These are phyloP conservation scores for Chloebia gouldiae DNA, from an alignment of 2,113 vertebrate genomes.

Conservation along the genomic window DNA sequence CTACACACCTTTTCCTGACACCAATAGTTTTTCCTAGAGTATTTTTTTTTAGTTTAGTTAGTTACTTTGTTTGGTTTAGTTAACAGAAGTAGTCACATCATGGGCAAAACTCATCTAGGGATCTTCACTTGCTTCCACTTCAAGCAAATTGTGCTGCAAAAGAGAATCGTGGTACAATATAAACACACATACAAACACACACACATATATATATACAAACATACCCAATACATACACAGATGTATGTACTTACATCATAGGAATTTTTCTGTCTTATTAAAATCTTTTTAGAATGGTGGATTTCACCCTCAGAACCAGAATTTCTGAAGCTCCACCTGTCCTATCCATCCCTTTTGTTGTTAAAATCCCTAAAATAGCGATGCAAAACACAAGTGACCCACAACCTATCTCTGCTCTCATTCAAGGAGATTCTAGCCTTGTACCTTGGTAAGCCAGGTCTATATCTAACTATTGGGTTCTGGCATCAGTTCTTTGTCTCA, in stretches of 20 bases:
- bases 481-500: not conserved
- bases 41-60: not conserved
- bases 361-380: not conserved
- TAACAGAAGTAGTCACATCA: not conserved
- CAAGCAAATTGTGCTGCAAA: not conserved
- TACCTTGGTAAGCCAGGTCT: not conserved
- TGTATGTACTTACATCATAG: not conserved
- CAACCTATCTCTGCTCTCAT: not conserved
- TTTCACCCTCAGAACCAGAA: not conserved
- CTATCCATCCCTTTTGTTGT: not conserved
- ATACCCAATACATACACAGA: not conserved
- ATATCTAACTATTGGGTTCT: not conserved
- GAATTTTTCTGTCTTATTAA: not conserved
- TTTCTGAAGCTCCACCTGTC: not conserved
- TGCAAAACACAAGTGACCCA: not conserved
- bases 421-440: not conserved
- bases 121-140: constrained; percentile 31
- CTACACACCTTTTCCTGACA: not conserved
- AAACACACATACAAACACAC: not conserved
- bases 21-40: not conserved
- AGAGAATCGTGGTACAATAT: not conserved
- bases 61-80: not conserved
- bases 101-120: not conserved
- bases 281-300: not conserved
- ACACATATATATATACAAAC: rapidly evolving